Conservation (phyloP, 30 jellyfish, hydroid and myxozoan genomes). For the Rhopilema esculentum region DNA sequence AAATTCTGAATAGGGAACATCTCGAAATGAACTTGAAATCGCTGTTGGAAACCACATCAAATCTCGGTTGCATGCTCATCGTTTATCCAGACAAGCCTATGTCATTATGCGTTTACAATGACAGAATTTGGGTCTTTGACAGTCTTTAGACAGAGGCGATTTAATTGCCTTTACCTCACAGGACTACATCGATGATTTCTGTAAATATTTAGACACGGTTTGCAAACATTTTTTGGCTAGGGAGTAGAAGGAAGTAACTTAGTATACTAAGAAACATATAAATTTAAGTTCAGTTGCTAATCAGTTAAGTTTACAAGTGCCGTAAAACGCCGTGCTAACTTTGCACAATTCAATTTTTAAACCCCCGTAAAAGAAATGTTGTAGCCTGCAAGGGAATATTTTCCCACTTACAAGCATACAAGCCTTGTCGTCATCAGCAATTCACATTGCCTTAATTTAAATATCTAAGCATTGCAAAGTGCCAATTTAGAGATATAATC, state of each 20-base stretch:
- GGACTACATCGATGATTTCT: not conserved
- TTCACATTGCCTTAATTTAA: too few relatives aligned
- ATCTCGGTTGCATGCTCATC: not conserved
- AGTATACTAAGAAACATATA: not conserved
- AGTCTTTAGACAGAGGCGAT: constrained; percentile 12
- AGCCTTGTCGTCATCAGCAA: too few relatives aligned
- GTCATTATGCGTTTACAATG: constrained; percentile 3
- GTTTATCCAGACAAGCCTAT: constrained; percentile 1
- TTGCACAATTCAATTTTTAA: not conserved
- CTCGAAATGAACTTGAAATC: not conserved
- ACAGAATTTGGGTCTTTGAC: constrained; percentile 3
- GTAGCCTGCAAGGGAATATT: not conserved
- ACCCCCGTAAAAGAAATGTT: not conserved
- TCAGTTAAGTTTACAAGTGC: not conserved
- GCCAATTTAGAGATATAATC: too few relatives aligned
- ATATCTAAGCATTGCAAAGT: too few relatives aligned
- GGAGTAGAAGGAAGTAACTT: constrained; percentile 17
- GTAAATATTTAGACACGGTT: not conserved
- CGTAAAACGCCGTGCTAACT: not conserved
- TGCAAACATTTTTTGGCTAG: not conserved
- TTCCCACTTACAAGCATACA: too few relatives aligned
- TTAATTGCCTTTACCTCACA: not conserved
- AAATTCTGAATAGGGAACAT: not conserved
- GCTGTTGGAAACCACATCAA: not conserved
- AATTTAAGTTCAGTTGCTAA: not conserved